Evolutionary conservation across 2,797 vertebrate species (phyloP).

Genomic region (Helicolenus hilgendorfi): DNA sequence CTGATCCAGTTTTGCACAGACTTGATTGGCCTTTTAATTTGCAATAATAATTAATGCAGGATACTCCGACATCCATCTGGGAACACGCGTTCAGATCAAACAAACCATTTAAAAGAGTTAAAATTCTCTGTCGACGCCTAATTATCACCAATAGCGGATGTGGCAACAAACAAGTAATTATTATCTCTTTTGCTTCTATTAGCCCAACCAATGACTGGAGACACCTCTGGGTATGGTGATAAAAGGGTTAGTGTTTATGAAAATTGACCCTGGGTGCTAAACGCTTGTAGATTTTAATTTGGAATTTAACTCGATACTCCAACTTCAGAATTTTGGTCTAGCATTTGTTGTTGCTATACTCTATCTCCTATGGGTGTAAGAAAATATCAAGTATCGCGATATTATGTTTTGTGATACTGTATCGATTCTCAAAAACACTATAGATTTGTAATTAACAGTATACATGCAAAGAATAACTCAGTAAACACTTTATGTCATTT

Average conservation of each 20-base stretch:
- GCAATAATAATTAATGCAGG: slow-evolving; percentile 92
- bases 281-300: slow-evolving; percentile 34
- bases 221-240: slow-evolving; percentile 80
- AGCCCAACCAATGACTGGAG: slow-evolving; percentile 78
- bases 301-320: background rate
- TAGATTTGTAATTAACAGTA: too few relatives aligned
- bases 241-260: slow-evolving; percentile 63
- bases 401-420: too few relatives aligned
- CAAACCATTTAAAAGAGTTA: slow-evolving; percentile 89
- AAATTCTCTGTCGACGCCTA: slow-evolving; percentile 90
- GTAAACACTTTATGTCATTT: too few relatives aligned
- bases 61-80: slow-evolving; percentile 91
- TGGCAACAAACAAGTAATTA: slow-evolving; percentile 94
- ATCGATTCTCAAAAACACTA: too few relatives aligned
- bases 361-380: too few relatives aligned
- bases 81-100: slow-evolving; percentile 93
- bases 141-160: slow-evolving; percentile 96
- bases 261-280: slow-evolving; percentile 63
- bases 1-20: slow-evolving; percentile 22
- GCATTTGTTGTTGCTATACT: background rate
- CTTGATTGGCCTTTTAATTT: slow-evolving; percentile 82
- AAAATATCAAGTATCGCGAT: too few relatives aligned
- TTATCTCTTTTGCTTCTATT: slow-evolving; percentile 91
- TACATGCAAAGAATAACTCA: too few relatives aligned
- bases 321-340: background rate